A percentile compares a stretch with the other conserved stretches of the same genome.
phyloP scores from a whole-genome alignment of 2,888 invertebrate species.

The Doris montereyensis region DNA sequence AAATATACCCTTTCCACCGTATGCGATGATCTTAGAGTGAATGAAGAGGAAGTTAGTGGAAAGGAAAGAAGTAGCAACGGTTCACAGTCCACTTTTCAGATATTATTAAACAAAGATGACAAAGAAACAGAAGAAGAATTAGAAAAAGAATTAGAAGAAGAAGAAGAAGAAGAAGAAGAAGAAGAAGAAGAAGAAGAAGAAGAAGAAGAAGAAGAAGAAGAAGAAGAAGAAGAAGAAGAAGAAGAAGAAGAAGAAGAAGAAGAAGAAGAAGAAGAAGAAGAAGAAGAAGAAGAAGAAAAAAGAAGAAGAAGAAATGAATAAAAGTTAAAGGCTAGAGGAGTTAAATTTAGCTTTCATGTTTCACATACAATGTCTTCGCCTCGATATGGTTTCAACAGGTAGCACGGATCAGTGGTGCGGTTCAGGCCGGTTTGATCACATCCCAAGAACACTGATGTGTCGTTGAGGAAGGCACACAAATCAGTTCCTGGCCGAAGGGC shows the following conservation, averaged over 20 bases:
- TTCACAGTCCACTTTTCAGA: no score
- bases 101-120: neutral
- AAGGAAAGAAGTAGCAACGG: no score
- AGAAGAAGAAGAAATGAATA: neutral
- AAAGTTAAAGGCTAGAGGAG: no score
- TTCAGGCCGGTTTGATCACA: slow-evolving; percentile 42
- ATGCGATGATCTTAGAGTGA: no score
- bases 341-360: no score
- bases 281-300: neutral
- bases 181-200: neutral
- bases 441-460: slow-evolving; percentile 31
- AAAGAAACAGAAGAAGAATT: neutral
- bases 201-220: neutral
- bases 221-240: neutral
- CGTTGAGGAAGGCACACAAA: slow-evolving; percentile 51
- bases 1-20: no score
- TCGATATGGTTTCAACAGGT: slow-evolving; percentile 61
- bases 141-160: neutral
- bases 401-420: slow-evolving; percentile 62
- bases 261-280: neutral
- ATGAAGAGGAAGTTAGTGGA: no score
- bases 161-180: neutral
- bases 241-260: neutral
- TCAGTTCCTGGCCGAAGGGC: slow-evolving; percentile 82
- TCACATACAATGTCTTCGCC: slow-evolving; percentile 63